phyloP scores from a whole-genome alignment of 2,797 vertebrate genomes.

The Poeciliopsis turneri region DNA sequence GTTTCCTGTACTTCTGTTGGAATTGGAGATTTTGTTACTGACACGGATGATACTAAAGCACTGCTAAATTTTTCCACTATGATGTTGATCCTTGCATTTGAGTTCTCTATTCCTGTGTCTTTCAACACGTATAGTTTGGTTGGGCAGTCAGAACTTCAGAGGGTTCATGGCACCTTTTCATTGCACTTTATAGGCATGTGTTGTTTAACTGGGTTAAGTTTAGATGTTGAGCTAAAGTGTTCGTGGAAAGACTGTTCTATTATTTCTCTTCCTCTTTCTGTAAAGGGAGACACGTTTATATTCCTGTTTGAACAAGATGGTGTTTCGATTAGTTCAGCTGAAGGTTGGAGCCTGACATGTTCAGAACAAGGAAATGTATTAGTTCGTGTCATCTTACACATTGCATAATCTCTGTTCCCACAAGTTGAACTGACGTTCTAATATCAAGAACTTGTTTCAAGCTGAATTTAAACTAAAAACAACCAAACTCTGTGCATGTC shows the following conservation, averaged over 20 bases:
- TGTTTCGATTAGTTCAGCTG: background rate
- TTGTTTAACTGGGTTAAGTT: background rate
- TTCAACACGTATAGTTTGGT: background rate
- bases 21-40: background rate
- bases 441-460: background rate
- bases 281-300: background rate
- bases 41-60: background rate
- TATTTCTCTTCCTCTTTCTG: background rate
- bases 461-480: background rate
- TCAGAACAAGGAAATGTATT: background rate
- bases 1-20: background rate
- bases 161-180: background rate
- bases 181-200: background rate
- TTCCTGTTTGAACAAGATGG: background rate
- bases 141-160: background rate
- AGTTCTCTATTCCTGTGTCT: background rate
- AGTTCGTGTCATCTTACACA: background rate
- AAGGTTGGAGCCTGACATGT: background rate
- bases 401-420: background rate
- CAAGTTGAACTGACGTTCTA: background rate
- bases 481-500: background rate
- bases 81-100: background rate
- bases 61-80: background rate
- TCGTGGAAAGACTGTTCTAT: background rate
- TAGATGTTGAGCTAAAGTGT: background rate